These are phyloP conservation scores for Orycteropus afer DNA, from an alignment of 2,113 vertebrate genomes.

Conservation along the genomic window DNA sequence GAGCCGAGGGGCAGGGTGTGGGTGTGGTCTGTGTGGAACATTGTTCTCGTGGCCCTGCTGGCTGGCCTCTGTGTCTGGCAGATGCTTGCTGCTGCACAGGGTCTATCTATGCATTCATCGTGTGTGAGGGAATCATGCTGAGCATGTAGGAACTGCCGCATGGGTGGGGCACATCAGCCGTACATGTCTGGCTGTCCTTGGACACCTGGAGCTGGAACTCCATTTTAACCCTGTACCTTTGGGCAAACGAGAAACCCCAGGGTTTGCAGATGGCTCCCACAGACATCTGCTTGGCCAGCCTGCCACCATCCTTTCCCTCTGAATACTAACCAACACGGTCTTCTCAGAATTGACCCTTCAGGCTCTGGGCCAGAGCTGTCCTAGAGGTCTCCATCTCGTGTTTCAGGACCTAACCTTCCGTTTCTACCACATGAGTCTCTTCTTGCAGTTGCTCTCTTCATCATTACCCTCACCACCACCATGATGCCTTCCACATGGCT, in stretches of 20 bases:
- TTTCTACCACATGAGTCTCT: not conserved
- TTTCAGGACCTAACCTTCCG: not conserved
- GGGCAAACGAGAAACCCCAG: not conserved
- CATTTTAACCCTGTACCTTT: not conserved
- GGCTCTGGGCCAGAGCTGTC: not conserved
- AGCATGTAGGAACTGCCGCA: not conserved
- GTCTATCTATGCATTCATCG: not conserved
- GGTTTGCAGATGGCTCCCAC: not conserved
- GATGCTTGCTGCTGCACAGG: not conserved
- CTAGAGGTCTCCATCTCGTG: not conserved
- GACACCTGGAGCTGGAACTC: not conserved
- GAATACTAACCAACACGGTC: not conserved
- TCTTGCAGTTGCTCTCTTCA: too few relatives aligned
- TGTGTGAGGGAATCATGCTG: fast-evolving
- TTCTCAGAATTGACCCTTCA: not conserved
- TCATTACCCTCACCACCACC: fast-evolving
- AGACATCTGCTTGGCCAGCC: not conserved
- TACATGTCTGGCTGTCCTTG: not conserved
- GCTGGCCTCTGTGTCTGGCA: not conserved
- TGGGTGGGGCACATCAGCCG: not conserved
- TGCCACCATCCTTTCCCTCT: not conserved
- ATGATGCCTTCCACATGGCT: not conserved
- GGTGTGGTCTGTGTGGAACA: fast-evolving
- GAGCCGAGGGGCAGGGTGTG: not conserved
- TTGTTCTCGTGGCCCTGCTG: not conserved